Percentiles rank a stretch among this genome's conserved stretches.
Conservation (phyloP, 53 echinoderm and acorn worm species). For the Paracentrotus lividus region DNA sequence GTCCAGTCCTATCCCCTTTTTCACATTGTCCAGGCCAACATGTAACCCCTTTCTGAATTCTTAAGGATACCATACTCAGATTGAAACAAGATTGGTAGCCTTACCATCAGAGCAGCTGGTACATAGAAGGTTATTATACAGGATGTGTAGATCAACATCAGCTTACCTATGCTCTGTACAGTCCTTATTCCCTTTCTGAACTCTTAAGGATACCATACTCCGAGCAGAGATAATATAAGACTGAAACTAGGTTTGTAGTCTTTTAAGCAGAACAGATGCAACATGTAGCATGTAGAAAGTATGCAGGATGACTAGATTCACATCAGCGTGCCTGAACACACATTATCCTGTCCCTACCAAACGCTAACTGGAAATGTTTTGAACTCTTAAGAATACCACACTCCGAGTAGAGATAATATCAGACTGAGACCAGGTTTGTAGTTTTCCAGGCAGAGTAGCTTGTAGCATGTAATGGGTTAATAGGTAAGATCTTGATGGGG, state of each 20-base stretch:
- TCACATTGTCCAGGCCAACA: too few species aligned
- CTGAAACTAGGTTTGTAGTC: background rate
- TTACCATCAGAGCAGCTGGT: too few species aligned
- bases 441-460: slow-evolving; percentile 82
- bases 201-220: background rate
- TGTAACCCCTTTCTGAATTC: too few species aligned
- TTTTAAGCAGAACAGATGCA: background rate
- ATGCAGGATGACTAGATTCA: slow-evolving; percentile 63
- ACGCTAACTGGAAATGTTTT: slow-evolving; percentile 90
- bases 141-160: background rate
- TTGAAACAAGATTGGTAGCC: too few species aligned
- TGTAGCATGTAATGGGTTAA: slow-evolving; percentile 93
- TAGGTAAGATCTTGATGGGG: slow-evolving; percentile 96
- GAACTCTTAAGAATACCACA: slow-evolving; percentile 57
- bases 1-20: too few species aligned
- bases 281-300: background rate
- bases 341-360: slow-evolving; percentile 81
- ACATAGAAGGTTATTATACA: background rate
- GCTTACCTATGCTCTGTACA: too few species aligned
- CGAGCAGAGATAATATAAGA: background rate
- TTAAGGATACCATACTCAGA: too few species aligned
- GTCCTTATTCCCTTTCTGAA: too few species aligned
- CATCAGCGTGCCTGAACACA: too few species aligned
- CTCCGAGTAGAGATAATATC: background rate
- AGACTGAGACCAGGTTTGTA: slow-evolving; percentile 70